phyloP scores from a whole-genome alignment of 2,113 vertebrate genomes.

The Oxyruncus cristatus region DNA sequence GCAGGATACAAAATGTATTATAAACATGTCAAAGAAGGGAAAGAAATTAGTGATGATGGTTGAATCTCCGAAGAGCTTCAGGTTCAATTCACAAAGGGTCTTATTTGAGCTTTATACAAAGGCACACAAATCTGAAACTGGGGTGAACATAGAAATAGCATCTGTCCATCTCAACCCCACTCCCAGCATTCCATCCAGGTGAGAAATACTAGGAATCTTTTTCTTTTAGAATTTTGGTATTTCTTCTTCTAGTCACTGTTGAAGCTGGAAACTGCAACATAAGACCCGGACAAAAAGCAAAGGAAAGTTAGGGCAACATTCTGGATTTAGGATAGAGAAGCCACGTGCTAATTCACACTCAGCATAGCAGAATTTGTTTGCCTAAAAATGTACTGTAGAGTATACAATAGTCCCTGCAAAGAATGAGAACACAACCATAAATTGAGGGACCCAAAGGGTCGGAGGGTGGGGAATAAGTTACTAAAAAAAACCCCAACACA shows the following conservation, averaged over 20 bases:
- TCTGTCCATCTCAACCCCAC: not conserved
- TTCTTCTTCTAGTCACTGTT: not conserved
- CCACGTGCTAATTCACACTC: not conserved
- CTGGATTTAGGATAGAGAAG: not conserved
- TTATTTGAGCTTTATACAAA: not conserved
- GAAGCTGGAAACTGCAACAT: not conserved
- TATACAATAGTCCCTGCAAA: not conserved
- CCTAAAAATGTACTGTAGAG: not conserved
- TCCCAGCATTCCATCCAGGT: not conserved
- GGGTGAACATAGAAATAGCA: not conserved
- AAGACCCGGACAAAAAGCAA: not conserved
- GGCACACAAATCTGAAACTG: not conserved
- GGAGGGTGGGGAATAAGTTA: not conserved
- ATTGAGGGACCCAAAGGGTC: accelerated
- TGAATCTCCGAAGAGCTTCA: not conserved
- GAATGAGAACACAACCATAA: not conserved
- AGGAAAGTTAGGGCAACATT: not conserved
- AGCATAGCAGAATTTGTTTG: not conserved
- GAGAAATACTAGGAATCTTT: not conserved
- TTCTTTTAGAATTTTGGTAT: not conserved
- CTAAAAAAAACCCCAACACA: not conserved
- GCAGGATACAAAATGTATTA: not conserved
- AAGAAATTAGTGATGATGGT: not conserved
- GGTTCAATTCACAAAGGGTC: not conserved
- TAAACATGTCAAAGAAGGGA: not conserved